A percentile compares a stretch with the other conserved stretches of the same genome.
These are phyloP conservation scores for Hyposmocoma kahamanoa DNA, from an alignment of 1,140 invertebrate genomes.

Conservation along the genomic window DNA sequence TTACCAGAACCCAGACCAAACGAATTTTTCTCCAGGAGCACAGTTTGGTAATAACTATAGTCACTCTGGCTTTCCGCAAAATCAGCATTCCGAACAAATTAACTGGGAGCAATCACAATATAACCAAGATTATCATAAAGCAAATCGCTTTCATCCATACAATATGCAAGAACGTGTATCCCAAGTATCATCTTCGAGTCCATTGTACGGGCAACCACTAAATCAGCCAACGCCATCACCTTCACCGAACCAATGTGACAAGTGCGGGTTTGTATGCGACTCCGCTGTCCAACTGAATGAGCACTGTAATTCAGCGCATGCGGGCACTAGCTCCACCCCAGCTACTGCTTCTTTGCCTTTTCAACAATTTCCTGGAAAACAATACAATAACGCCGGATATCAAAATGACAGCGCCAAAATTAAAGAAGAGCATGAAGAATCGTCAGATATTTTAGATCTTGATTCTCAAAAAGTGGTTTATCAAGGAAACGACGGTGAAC, in stretches of 20 bases:
- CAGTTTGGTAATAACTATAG: slow-evolving; percentile 67
- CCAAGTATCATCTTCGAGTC: slow-evolving; percentile 78
- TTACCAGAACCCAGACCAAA: slow-evolving; percentile 75
- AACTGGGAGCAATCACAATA: slow-evolving; percentile 71
- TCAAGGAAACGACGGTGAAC: slow-evolving; percentile 72
- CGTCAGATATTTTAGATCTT: slow-evolving; percentile 88
- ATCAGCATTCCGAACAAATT: slow-evolving; percentile 58
- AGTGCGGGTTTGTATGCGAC: slow-evolving; percentile 85
- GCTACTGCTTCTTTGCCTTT: slow-evolving; percentile 59
- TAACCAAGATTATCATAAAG: slow-evolving; percentile 70
- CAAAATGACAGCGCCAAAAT: slow-evolving; percentile 63
- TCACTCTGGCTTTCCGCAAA: slow-evolving; percentile 69
- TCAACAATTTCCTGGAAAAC: slow-evolving; percentile 68
- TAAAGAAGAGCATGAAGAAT: slow-evolving; percentile 79
- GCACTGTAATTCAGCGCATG: slow-evolving; percentile 81
- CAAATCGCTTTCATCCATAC: slow-evolving; percentile 72
- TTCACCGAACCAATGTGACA: slow-evolving; percentile 84
- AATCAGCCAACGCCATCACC: slow-evolving; percentile 76
- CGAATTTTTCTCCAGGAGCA: slow-evolving; percentile 72
- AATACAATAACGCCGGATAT: slow-evolving; percentile 52
- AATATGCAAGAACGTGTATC: slow-evolving; percentile 68
- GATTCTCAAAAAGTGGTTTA: slow-evolving; percentile 91
- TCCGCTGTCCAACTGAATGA: slow-evolving; percentile 81
- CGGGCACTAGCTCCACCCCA: slow-evolving; percentile 55
- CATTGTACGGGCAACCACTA: slow-evolving; percentile 74